Percentiles rank a stretch among this genome's conserved stretches.
phyloP scores from a whole-genome alignment of 2,888 invertebrate genomes.

The Pycnomerus fuliginosus region DNA sequence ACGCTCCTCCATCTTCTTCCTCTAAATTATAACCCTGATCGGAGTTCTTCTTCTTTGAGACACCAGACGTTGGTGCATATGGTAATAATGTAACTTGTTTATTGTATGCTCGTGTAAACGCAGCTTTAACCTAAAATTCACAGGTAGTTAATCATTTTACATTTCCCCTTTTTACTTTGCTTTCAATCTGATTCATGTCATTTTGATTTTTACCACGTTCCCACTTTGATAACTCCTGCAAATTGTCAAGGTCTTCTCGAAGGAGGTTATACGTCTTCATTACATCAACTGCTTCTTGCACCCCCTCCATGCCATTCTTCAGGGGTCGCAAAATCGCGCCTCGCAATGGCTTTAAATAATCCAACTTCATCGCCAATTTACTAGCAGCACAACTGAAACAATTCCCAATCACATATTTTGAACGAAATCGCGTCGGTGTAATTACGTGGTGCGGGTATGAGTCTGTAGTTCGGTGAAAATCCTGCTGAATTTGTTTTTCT shows the following conservation, averaged over 20 bases:
- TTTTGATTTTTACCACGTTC: conserved; percentile 72
- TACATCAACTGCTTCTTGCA: conserved; percentile 67
- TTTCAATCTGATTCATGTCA: conserved; percentile 60
- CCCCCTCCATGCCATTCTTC: conserved; percentile 69
- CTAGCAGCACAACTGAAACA: conserved; percentile 74
- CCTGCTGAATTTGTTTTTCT: conserved; percentile 75
- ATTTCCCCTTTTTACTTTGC: no score
- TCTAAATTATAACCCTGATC: conserved; percentile 36
- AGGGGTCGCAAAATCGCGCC: conserved; percentile 77
- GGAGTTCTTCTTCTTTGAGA: conserved; percentile 61
- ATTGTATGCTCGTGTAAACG: conserved; percentile 91
- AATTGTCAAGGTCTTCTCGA: conserved; percentile 88
- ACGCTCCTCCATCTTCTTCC: conserved; percentile 47
- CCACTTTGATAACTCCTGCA: conserved; percentile 86
- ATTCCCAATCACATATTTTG: no score
- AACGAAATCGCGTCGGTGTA: conserved; percentile 1
- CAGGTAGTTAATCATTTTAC: no score
- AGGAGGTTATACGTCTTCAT: conserved; percentile 84
- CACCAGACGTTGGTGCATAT: conserved; percentile 65
- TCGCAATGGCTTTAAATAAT: conserved; percentile 81
- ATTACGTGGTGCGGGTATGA: conserved; percentile 80
- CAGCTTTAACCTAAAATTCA: conserved; percentile 84
- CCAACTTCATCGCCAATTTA: conserved; percentile 78
- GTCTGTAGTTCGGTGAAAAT: conserved; percentile 80
- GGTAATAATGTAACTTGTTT: conserved; percentile 78